Percentiles rank a stretch among this genome's conserved stretches.
Evolutionary conservation across 2,888 invertebrate species (phyloP).

Genomic region (Parapristionchus giblindavisi): DNA sequence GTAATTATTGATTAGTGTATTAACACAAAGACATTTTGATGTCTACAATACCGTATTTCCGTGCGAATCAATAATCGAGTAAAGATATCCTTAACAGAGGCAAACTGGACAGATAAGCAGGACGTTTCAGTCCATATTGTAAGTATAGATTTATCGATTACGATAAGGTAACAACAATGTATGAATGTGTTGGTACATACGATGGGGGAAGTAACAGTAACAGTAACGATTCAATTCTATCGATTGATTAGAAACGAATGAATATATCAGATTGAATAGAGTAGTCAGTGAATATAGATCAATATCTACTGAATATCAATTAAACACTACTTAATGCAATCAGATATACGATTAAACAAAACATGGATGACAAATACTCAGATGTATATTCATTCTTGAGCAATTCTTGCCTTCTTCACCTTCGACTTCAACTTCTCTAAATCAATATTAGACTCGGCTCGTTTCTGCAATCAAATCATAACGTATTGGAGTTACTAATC

Average conservation of each 20-base stretch:
- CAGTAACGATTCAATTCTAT: constrained; percentile 29
- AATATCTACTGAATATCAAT: too few species aligned
- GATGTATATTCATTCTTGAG: background rate
- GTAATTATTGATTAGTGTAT: background rate
- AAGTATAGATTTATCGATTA: constrained; percentile 2
- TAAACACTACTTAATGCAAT: too few species aligned
- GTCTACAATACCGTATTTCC: background rate
- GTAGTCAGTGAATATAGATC: too few species aligned
- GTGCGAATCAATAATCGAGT: background rate
- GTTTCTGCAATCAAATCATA: constrained; percentile 40
- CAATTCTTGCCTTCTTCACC: constrained; percentile 49
- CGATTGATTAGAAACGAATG: too few species aligned
- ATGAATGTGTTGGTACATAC: too few species aligned
- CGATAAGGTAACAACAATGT: background rate
- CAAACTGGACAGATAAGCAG: background rate
- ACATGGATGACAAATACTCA: too few species aligned
- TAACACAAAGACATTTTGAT: background rate
- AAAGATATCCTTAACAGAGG: constrained; percentile 18
- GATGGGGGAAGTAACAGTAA: too few species aligned
- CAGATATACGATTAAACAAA: too few species aligned
- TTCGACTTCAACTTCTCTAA: constrained; percentile 56
- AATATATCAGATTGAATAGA: too few species aligned
- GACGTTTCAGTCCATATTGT: background rate
- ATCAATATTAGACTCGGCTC: constrained; percentile 47
- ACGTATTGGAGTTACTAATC: background rate